Evolutionary conservation across 2,888 invertebrate genomes (phyloP), one percentile per base, ranked within the genome.

Genomic region (Drosophila infuscata): DNA sequence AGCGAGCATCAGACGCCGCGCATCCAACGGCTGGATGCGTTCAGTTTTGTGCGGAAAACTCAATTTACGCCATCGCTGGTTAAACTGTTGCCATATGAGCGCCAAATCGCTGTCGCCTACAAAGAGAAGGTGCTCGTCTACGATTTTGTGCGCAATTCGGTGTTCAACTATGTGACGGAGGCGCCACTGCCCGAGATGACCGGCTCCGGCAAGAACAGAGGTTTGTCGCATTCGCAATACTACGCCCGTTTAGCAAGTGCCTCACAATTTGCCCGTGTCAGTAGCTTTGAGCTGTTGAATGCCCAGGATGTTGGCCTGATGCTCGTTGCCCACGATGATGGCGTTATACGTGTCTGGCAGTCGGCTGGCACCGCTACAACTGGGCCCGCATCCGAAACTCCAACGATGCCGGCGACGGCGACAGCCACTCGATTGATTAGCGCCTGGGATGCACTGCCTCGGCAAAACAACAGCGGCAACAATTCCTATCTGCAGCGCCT

Each of bases 11-110:
- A 91, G 30, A 95, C 95, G 76, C 85, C 92, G 25, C 93, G 94
- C 66, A 93, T 95, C 67, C 92, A 94, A 64, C 95, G 96, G 76
- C 94, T 98, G 83, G 98, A 98, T 92, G 95, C 96, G 79, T 97
- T 97, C 94, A 95, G 96, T 71, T 98, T 97, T 94, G 95, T 96
- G 90, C 95, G 96, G 68, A 96, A 97, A 91, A 97, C 97, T 82
- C 95, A 96, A 71, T 95, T 96, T 82, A 95, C 96, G 68, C 97
- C 98, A 20, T 95, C 96, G 78, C 95, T 97, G 38, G 94, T 98
- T 46, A 95, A 95, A 82, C 97, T 99, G 93, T 97, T 98, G 94
- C 98, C 98, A 0, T 98, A 97, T 93, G 98, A 98, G 92, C 96
- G 97, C 79, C 97, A 97, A 92, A 94, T 98, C 70, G 97, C 97